Conservation (phyloP, 2,113 vertebrate species). For the Atherinomorus stipes region DNA sequence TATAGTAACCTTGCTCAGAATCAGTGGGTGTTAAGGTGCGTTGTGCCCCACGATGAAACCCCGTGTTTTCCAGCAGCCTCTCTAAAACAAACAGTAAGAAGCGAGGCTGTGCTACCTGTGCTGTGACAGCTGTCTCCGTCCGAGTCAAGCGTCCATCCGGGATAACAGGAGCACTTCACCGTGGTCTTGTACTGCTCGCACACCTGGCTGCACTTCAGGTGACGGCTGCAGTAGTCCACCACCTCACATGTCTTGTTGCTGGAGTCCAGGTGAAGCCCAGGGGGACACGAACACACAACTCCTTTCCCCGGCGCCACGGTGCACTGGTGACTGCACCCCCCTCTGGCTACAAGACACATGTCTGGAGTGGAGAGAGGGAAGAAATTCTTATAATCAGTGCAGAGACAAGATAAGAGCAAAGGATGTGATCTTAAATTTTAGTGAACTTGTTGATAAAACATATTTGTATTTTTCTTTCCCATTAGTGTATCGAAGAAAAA, state of each 20-base stretch:
- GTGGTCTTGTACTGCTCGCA: conserved; percentile 95
- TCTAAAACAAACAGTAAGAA: conserved; percentile 29
- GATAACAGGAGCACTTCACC: conserved; percentile 97
- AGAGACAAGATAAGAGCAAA: not conserved
- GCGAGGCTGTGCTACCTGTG: conserved; percentile 80
- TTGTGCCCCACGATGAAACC: not conserved
- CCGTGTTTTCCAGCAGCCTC: conserved; percentile 1
- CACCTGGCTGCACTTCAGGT: conserved; percentile 94
- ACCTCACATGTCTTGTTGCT: conserved; percentile 95
- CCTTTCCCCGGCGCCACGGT: conserved; percentile 92
- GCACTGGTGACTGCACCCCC: conserved; percentile 97
- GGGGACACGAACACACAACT: conserved; percentile 92
- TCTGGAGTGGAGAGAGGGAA: conserved; percentile 78
- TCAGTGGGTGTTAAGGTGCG: not conserved
- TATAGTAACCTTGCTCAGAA: conserved; percentile 4
- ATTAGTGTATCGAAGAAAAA: too few relatives aligned
- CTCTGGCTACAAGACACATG: conserved; percentile 92
- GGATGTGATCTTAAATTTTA: too few relatives aligned
- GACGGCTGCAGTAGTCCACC: conserved; percentile 92
- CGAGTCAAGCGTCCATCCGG: conserved; percentile 90
- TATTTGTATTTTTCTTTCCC: too few relatives aligned
- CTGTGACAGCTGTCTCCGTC: conserved; percentile 94
- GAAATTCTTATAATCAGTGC: conserved; percentile 7
- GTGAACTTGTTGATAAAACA: too few relatives aligned
- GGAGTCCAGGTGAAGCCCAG: conserved; percentile 86